These are phyloP conservation scores for Caligus rogercresseyi DNA, from an alignment of 1,140 invertebrate genomes.

Conservation along the genomic window DNA sequence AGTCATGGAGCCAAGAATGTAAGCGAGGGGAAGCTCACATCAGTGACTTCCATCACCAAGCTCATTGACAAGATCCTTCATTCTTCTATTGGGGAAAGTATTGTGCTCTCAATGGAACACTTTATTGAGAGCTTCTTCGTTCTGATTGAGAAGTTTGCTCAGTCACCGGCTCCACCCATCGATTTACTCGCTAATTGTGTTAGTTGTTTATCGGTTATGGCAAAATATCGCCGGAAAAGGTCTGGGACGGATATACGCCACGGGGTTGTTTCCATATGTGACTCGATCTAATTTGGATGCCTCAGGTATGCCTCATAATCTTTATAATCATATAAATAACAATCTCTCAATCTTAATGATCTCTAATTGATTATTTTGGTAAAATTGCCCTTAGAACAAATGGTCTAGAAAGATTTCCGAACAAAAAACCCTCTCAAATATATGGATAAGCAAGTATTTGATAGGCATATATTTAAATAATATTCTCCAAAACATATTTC, in stretches of 20 bases:
- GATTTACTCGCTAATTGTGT: conserved; percentile 3
- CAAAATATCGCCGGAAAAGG: background rate
- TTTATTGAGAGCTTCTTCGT: background rate
- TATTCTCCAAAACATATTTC: too few relatives aligned
- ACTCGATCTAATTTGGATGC: background rate
- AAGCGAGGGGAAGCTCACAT: background rate
- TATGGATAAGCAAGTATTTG: too few relatives aligned
- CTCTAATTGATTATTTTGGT: too few relatives aligned
- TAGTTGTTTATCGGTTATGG: background rate
- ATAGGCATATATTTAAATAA: too few relatives aligned
- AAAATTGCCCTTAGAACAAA: too few relatives aligned
- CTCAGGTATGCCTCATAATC: background rate
- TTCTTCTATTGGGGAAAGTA: background rate
- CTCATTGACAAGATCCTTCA: background rate
- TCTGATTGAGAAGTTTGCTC: conserved; percentile 1
- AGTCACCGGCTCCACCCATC: background rate
- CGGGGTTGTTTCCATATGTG: background rate
- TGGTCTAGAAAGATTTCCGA: too few relatives aligned
- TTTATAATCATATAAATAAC: too few relatives aligned
- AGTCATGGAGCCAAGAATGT: background rate
- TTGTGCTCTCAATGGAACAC: background rate
- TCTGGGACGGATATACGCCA: background rate
- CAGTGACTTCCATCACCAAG: background rate
- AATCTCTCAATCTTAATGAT: too few relatives aligned
- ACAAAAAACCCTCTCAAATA: too few relatives aligned